Evolutionary conservation across 2,113 vertebrate species (phyloP), one percentile per base, ranked within the genome.

Genomic region (Neoarius graeffei): DNA sequence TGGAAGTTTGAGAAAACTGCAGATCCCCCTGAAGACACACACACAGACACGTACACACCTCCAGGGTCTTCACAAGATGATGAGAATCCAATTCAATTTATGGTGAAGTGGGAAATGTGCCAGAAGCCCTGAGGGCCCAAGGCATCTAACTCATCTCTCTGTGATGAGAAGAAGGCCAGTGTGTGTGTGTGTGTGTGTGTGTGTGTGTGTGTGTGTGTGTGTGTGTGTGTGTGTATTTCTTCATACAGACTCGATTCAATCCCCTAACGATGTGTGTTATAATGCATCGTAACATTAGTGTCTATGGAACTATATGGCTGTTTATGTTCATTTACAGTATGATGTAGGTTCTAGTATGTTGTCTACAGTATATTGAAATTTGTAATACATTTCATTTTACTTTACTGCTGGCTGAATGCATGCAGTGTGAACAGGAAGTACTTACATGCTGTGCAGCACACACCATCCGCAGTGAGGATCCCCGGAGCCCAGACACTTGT

Each of bases 401-500:
- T 87, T 87, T 27, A 64, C 30, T 76, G 76, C 48, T 35, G 42
- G 19, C 14, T 57, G 57, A 50, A 87, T 85, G 83, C 42, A 52
- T 4, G 11, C 9, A 4, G 20, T 57, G 19, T 50, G 52, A 67
- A 52, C 73, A 35, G 80, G 80, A 73, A 81, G 77, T 85, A 96
- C 98, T 99, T 93, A 99, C 98, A 57, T 97, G 94, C 97, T 99
- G 92, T 99, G 98, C 25, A 99, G 97, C 86, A 99, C 98, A 93
- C 98, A 99, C 98, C 98, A 99, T 83, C 98, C 98, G 13, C 98
- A 99, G 93, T 99, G 98, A 13, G 98, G 98, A 85, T 99, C 98
- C 0, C 98, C 98, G 0, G 98, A 98, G 89, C 97, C 98, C 20
- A 99, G 94, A 91, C 98, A 99, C 84, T 98, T 94, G 0, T 96